phyloP scores from a whole-genome alignment of 2,113 vertebrate species.

The Conger conger region DNA sequence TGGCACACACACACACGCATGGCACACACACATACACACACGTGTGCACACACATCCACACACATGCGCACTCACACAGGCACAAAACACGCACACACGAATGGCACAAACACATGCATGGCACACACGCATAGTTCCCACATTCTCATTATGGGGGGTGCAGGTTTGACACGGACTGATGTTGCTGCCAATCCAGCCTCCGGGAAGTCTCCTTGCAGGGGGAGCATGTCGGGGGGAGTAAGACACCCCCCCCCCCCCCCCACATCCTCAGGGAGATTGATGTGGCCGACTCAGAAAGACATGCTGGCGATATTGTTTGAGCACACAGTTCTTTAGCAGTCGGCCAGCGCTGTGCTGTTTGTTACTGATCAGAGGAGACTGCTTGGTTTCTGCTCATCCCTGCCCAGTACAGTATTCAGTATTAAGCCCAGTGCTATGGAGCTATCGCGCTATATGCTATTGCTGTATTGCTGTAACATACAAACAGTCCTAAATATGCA shows the following conservation, averaged over 20 bases:
- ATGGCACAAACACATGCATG: too few species aligned
- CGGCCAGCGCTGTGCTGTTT: conserved; percentile 51
- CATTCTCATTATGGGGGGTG: conserved; percentile 58
- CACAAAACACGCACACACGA: too few species aligned
- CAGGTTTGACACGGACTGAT: conserved; percentile 62
- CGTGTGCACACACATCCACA: too few species aligned
- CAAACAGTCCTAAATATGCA: neutral
- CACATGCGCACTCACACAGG: too few species aligned
- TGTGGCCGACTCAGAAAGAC: conserved; percentile 51
- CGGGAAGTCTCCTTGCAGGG: conserved; percentile 22
- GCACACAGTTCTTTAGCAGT: conserved; percentile 54
- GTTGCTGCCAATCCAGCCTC: conserved; percentile 50
- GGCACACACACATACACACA: too few species aligned
- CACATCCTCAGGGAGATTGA: conserved; percentile 51
- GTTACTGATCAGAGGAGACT: conserved; percentile 65
- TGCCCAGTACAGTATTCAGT: conserved; percentile 27
- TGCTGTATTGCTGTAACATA: neutral
- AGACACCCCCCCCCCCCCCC: neutral
- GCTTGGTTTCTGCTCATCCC: conserved; percentile 47
- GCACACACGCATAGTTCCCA: conserved; percentile 48
- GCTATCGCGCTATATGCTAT: conserved; percentile 54
- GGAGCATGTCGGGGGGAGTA: neutral
- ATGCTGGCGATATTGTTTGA: conserved; percentile 60
- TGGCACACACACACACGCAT: too few species aligned
- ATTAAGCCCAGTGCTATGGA: conserved; percentile 49